phyloP scores from a whole-genome alignment of 2,888 invertebrate genomes.

The Drosophila borborema region DNA sequence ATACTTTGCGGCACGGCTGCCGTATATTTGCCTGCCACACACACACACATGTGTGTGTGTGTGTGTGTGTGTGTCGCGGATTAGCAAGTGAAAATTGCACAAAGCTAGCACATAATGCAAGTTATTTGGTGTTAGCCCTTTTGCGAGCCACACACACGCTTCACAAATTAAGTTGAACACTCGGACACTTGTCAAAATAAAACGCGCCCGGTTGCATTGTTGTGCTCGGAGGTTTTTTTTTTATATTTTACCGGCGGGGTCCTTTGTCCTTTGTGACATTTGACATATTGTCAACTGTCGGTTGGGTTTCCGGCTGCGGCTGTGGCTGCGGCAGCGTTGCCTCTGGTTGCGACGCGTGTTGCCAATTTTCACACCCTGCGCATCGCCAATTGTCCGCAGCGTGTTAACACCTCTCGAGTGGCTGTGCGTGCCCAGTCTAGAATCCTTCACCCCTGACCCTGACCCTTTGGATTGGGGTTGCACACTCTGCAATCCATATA shows the following conservation, averaged over 20 bases:
- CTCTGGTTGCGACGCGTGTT: slow-evolving; percentile 73
- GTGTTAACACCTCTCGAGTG: slow-evolving; percentile 77
- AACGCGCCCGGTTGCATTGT: slow-evolving; percentile 53
- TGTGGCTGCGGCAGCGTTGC: background rate
- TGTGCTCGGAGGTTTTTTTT: slow-evolving; percentile 7
- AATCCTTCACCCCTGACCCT: slow-evolving; percentile 1
- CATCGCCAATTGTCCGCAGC: slow-evolving; percentile 74
- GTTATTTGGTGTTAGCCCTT: slow-evolving; percentile 46
- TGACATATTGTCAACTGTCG: slow-evolving; percentile 82
- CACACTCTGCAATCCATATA: slow-evolving; percentile 6
- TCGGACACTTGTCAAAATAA: slow-evolving; percentile 84
- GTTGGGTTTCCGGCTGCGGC: slow-evolving; percentile 35
- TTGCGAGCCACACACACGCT: slow-evolving; percentile 62
- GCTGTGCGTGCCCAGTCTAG: slow-evolving; percentile 55
- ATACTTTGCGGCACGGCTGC: slow-evolving; percentile 52
- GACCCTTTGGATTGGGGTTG: slow-evolving; percentile 61
- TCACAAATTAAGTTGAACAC: slow-evolving; percentile 78
- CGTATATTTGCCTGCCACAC: slow-evolving; percentile 29
- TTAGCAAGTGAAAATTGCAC: slow-evolving; percentile 69
- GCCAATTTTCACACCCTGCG: slow-evolving; percentile 82
- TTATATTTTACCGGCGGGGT: slow-evolving; percentile 8
- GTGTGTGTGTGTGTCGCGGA: slow-evolving; percentile 39
- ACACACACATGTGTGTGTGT: background rate
- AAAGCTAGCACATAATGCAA: slow-evolving; percentile 49
- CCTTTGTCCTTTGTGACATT: slow-evolving; percentile 74